Conservation (phyloP, 2,888 invertebrate genomes). For the Tipula unca region DNA sequence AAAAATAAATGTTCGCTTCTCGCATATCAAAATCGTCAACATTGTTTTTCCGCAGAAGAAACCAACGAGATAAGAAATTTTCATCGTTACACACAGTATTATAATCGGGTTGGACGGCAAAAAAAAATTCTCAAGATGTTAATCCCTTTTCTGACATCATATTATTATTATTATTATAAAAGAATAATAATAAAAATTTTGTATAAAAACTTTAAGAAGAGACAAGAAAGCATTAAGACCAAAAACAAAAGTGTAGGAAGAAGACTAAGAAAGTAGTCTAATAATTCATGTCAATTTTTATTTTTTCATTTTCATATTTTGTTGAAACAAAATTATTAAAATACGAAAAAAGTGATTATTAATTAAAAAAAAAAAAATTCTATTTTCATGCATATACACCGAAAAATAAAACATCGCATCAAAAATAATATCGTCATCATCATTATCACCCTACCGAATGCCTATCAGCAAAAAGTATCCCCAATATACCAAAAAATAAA, state of each 20-base stretch:
- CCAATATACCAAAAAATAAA: not conserved
- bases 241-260: not conserved
- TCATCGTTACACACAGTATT: not conserved
- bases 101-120: conserved; percentile 2
- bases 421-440: not conserved
- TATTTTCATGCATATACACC: not conserved
- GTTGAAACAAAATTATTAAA: not conserved
- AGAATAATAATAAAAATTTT: not conserved
- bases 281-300: not conserved
- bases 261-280: not conserved
- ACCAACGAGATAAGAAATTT: not conserved
- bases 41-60: not conserved
- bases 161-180: not conserved
- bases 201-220: not conserved
- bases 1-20: not conserved
- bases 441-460: not conserved
- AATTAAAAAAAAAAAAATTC: not conserved
- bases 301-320: not conserved
- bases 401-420: not conserved
- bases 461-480: not conserved
- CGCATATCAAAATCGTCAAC: not conserved
- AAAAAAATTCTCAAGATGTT: not conserved
- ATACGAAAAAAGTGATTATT: not conserved
- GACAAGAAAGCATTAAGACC: not conserved
- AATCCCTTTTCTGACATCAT: not conserved